Evolutionary conservation across 2,888 invertebrate genomes (phyloP).

Genomic region (Schrankia costaestrigalis): DNA sequence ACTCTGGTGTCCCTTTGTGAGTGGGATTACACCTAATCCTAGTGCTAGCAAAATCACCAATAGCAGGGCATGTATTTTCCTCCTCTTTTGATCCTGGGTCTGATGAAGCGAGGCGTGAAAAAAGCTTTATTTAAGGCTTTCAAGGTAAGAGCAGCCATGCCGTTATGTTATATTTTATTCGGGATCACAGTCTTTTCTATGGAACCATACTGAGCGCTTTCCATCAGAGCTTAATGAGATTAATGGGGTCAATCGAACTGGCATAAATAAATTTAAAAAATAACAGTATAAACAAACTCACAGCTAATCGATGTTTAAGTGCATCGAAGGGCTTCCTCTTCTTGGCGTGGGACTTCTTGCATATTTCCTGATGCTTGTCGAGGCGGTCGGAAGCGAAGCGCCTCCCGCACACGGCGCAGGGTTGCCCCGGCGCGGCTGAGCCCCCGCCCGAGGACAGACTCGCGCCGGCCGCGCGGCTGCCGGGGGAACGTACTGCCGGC

Average conservation of each 20-base stretch:
- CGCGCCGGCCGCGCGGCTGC: conserved; percentile 12
- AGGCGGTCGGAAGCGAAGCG: conserved; percentile 91
- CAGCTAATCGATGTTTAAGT: conserved; percentile 90
- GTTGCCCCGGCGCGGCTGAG: conserved; percentile 30
- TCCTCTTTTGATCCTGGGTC: too few species aligned
- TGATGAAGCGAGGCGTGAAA: too few species aligned
- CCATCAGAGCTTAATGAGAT: not conserved
- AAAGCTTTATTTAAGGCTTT: too few species aligned
- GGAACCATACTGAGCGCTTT: not conserved
- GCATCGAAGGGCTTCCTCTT: conserved; percentile 96
- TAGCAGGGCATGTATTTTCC: too few species aligned
- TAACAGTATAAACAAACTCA: conserved; percentile 44
- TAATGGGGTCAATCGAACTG: not conserved
- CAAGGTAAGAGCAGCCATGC: too few species aligned
- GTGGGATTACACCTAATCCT: too few species aligned
- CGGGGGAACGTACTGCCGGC: not conserved
- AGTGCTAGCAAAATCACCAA: too few species aligned
- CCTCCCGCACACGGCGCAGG: conserved; percentile 89
- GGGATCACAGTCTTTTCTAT: too few species aligned
- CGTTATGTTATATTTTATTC: too few species aligned
- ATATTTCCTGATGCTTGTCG: conserved; percentile 91
- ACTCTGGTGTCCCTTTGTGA: too few species aligned
- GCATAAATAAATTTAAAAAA: too few species aligned
- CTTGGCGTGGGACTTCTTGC: conserved; percentile 87
- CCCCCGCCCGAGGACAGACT: conserved; percentile 12